phyloP scores from a whole-genome alignment of 2,888 invertebrate species.

The Gari tellinella region DNA sequence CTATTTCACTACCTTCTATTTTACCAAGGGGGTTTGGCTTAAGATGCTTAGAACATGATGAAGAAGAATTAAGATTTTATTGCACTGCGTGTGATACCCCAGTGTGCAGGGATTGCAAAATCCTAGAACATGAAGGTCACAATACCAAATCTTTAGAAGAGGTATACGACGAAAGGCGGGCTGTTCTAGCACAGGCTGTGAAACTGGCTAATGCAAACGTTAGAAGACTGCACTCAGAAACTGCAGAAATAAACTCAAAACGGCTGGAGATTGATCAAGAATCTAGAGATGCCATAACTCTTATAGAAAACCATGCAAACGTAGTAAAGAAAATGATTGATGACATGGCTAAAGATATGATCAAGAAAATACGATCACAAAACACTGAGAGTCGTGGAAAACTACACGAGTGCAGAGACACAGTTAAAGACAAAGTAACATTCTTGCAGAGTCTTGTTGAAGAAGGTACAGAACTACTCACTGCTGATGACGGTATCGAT shows the following conservation, averaged over 20 bases:
- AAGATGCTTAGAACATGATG: constrained; percentile 35
- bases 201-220: constrained; percentile 48
- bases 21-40: constrained; percentile 51
- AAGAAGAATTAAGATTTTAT: constrained; percentile 49
- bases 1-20: constrained; percentile 29
- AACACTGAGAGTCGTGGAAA: constrained; percentile 48
- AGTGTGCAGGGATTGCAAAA: constrained; percentile 56
- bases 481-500: constrained; percentile 37
- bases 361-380: constrained; percentile 41
- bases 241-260: constrained; percentile 54
- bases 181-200: constrained; percentile 41
- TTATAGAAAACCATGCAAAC: constrained; percentile 50
- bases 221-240: constrained; percentile 49
- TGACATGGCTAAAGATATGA: constrained; percentile 46
- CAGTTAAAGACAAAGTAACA: constrained; percentile 52
- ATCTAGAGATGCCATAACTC: constrained; percentile 37
- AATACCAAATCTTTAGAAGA: constrained; percentile 45
- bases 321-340: constrained; percentile 51
- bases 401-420: constrained; percentile 42
- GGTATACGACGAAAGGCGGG: constrained; percentile 51
- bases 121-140: constrained; percentile 52
- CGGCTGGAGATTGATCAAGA: constrained; percentile 56
- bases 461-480: constrained; percentile 28
- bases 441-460: constrained; percentile 42
- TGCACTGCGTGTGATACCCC: constrained; percentile 46